phyloP scores from a whole-genome alignment of 2,113 vertebrate genomes.

The Pitta sordida region DNA sequence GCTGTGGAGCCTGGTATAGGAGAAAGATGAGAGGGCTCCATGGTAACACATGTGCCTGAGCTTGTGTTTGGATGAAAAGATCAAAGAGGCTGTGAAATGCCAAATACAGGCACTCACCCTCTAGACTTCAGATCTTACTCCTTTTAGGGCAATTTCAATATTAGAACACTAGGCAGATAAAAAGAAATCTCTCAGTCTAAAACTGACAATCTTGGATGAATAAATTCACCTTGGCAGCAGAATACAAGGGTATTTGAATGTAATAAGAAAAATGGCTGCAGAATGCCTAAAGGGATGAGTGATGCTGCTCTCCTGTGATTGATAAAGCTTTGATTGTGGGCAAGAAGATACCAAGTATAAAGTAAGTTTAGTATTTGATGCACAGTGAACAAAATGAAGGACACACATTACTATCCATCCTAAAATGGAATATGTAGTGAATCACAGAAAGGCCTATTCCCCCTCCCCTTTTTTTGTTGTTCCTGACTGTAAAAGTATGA shows the following conservation, averaged over 20 bases:
- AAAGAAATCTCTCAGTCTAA: constrained; percentile 33
- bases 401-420: neutral
- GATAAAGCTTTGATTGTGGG: constrained; percentile 36
- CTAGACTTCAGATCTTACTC: neutral
- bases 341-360: constrained; percentile 19
- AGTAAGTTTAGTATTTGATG: neutral
- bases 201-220: neutral
- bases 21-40: neutral
- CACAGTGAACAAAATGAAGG: constrained; percentile 33
- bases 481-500: neutral
- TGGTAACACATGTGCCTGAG: neutral
- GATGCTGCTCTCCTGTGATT: constrained; percentile 11
- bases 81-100: constrained; percentile 28
- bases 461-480: neutral
- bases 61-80: constrained; percentile 18
- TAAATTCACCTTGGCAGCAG: constrained; percentile 37
- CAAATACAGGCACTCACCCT: neutral
- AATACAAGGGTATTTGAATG: constrained; percentile 38
- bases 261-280: constrained; percentile 16
- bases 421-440: neutral
- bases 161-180: constrained; percentile 36
- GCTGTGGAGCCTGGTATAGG: neutral
- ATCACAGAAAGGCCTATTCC: constrained; percentile 2
- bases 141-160: constrained; percentile 38
- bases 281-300: constrained; percentile 34